Evolutionary conservation across 1,140 invertebrate genomes (phyloP), one percentile per base, ranked within the genome.

Genomic region (Palaemon carinicauda): DNA sequence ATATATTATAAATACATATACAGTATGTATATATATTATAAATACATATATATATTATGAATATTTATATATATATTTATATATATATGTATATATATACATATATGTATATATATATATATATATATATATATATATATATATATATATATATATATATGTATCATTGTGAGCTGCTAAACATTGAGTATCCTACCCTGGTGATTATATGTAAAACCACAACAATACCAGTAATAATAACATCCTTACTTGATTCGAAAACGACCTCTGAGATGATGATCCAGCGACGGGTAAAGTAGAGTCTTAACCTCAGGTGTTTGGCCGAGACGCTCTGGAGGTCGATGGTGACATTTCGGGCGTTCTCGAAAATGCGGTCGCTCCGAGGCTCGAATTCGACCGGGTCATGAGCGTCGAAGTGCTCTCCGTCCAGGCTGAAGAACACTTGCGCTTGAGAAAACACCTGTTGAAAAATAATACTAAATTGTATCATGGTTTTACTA

Each of bases 201-300:
- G n/a, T n/a, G n/a, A n/a, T n/a, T n/a, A n/a, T n/a, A n/a, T n/a
- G n/a, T n/a, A n/a, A n/a, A n/a, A n/a, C 65, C 1, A 0, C 4
- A 24, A 4, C 24, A 5, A 69, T 24, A 65, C 3, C 4, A 33
- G 89, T 53, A 90, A 89, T 75, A 74, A 31, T 15, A 69, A 27
- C 24, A 7, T 12, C n/a, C 88, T 87, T 29, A 88, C 88, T 83
- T 1, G 82, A 96, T 90, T 95, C 94, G 90, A 96, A 96, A 82
- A 94, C 94, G 75, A 97, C 94, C 92, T 98, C 97, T 90, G 96
- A 96, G 88, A 98, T 93, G 92, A 98, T 94, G 89, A 98, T 95
- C 96, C 96, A 98, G 88, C 94, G 93, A 9, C 95, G 93, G 71
- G 95, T 95, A 91, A 97, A 97, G 92, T 95, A 96, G 33, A 98